Percentiles rank a stretch among this genome's conserved stretches.
phyloP scores from a whole-genome alignment of 2,113 vertebrate genomes.

The Ailuropoda melanoleuca region DNA sequence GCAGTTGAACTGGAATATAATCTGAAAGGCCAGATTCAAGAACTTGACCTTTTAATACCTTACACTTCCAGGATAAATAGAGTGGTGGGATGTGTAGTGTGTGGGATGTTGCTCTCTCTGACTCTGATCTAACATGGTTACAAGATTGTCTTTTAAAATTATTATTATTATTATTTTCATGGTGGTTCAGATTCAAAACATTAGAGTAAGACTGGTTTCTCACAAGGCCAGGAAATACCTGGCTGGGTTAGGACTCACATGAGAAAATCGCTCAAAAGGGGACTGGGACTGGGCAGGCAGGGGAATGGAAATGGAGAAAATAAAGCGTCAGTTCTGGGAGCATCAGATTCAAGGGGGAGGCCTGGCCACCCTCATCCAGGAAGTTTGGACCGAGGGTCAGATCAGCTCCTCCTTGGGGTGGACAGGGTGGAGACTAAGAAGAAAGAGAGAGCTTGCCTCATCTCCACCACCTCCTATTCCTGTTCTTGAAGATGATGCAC shows the following conservation, averaged over 20 bases:
- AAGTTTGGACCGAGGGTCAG: background rate
- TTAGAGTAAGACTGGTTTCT: background rate
- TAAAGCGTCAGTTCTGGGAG: background rate
- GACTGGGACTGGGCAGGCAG: background rate
- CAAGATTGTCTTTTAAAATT: background rate
- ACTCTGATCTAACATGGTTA: background rate
- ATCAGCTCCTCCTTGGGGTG: background rate
- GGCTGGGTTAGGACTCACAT: background rate
- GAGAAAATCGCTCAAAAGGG: background rate
- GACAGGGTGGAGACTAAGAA: background rate
- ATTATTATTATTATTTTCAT: background rate
- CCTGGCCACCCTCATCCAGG: background rate
- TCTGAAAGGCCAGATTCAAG: background rate
- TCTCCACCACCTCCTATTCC: background rate
- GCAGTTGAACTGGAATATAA: background rate
- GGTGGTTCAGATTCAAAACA: background rate
- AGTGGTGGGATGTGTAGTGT: background rate
- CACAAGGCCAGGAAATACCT: background rate
- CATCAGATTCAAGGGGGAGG: background rate
- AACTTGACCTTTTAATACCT: background rate
- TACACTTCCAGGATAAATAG: background rate
- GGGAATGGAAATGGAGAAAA: background rate
- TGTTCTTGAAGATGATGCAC: background rate
- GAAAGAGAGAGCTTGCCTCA: fast-evolving
- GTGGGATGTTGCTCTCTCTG: background rate